Base-by-base conservation (phyloP, 2,888 invertebrate genomes). In the Scaptomyza caliginosa region DNA sequence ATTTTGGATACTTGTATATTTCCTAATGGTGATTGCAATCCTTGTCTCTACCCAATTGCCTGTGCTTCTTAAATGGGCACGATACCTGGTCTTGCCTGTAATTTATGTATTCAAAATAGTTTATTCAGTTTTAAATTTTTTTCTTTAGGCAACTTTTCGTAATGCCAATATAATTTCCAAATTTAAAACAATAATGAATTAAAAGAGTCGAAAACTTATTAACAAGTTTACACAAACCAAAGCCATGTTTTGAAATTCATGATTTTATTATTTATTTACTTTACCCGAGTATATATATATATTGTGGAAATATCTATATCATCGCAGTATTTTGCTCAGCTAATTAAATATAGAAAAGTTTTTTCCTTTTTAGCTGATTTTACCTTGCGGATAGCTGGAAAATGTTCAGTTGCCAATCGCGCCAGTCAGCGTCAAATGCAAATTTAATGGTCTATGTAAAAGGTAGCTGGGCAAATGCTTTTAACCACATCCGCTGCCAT, bases 401-500 rank as follows among this genome's bases (percentile, higher is more conserved):
- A 57, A 36, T 46, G 52, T 56, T 39, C 34, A 46, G 65, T 67
- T 65, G 73, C 46, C 83, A 83, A 86, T 80, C 67, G 75, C 62
- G 73, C 84, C 68, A 76, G 86, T 82, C 86, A 82, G 66, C 86
- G 55, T 74, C 84, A 86, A 83, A 86, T 86, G 83, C 86, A 86
- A 83, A 83, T 83, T 83, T 83, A 86, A 83, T 83, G 83, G 84
- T 81, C 81, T 83, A 86, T 86, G 78, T 75, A 74, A 80, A 84
- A 84, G 86, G 78, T 84, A 83, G 76, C 76, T 63, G 66, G 84
- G 78, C 72, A 86, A 83, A 83, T 86, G 83, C 83, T 83, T 83
- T 83, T 83, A 86, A 83, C 86, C 83, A 86, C 84, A 86, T 83
- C 86, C 86, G 86, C 62, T 72, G 84, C 84, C 81, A 86, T 86